Conservation (phyloP, 1,140 invertebrate genomes). For the Lordiphosa mommai region DNA sequence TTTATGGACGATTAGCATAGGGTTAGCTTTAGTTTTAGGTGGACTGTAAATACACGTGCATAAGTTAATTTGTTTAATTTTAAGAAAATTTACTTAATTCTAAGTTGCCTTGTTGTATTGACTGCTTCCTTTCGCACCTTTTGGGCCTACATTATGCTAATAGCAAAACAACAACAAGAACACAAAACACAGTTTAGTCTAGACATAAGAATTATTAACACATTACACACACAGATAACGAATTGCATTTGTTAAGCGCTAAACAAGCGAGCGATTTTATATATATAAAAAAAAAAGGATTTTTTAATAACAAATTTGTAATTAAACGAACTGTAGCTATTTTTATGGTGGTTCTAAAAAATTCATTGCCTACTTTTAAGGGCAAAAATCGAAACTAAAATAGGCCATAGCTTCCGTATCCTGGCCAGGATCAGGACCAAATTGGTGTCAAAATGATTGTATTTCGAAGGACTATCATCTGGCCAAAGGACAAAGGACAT, state of each 20-base stretch:
- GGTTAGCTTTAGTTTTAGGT: slow-evolving; percentile 18
- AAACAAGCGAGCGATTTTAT: slow-evolving; percentile 1
- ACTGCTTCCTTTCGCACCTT: slow-evolving; percentile 23
- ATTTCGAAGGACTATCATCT: too few species aligned
- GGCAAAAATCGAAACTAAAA: too few species aligned
- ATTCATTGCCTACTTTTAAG: too few species aligned
- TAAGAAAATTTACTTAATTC: slow-evolving; percentile 7
- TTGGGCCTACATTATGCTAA: slow-evolving; percentile 23
- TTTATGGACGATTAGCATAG: slow-evolving; percentile 45
- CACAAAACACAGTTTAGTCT: slow-evolving; percentile 19
- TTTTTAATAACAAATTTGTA: background rate
- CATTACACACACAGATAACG: background rate
- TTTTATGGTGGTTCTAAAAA: too few species aligned
- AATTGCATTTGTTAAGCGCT: slow-evolving; percentile 31
- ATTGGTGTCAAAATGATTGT: too few species aligned
- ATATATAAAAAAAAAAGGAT: background rate
- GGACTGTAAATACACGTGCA: too few species aligned
- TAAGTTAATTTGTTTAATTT: slow-evolving; percentile 6
- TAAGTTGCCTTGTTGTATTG: slow-evolving; percentile 20
- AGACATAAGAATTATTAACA: background rate
- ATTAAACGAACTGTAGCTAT: too few species aligned
- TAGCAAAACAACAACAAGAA: slow-evolving; percentile 1
- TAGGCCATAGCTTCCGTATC: too few species aligned
- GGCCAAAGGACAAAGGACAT: too few species aligned
- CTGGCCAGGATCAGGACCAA: too few species aligned